Conservation (phyloP, 2,113 vertebrate species). For the Lepidothrix coronata region DNA sequence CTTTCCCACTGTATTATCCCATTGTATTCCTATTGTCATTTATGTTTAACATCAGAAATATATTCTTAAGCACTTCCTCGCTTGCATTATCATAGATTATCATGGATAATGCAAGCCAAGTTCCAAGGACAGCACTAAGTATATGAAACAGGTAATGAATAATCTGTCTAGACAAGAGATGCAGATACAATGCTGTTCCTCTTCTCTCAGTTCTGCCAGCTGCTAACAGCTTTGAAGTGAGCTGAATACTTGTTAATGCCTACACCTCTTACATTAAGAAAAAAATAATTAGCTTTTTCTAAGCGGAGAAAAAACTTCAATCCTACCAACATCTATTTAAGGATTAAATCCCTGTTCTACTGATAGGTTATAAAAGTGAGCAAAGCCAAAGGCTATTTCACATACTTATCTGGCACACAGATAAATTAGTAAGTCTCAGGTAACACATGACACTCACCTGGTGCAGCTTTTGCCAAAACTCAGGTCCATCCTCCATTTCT, state of each 20-base stretch:
- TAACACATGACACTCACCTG: conserved; percentile 63
- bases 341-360: background rate
- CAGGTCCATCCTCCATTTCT: conserved; percentile 74
- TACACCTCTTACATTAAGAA: background rate
- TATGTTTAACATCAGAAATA: conserved; percentile 16
- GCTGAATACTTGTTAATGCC: background rate
- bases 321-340: background rate
- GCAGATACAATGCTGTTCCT: background rate
- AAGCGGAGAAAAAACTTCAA: background rate
- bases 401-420: background rate
- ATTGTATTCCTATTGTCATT: background rate
- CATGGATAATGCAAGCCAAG: background rate
- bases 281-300: background rate
- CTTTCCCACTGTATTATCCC: background rate
- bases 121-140: background rate
- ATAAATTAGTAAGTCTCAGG: background rate
- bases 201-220: background rate
- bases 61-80: conserved; percentile 2
- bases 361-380: background rate
- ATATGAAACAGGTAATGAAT: conserved; percentile 20
- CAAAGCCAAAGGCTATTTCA: background rate
- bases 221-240: conserved; percentile 1
- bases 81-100: background rate
- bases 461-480: conserved; percentile 79
- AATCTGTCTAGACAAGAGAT: background rate